phyloP scores from a whole-genome alignment of 2,888 invertebrate genomes.

The Aporophyla lueneburgensis region DNA sequence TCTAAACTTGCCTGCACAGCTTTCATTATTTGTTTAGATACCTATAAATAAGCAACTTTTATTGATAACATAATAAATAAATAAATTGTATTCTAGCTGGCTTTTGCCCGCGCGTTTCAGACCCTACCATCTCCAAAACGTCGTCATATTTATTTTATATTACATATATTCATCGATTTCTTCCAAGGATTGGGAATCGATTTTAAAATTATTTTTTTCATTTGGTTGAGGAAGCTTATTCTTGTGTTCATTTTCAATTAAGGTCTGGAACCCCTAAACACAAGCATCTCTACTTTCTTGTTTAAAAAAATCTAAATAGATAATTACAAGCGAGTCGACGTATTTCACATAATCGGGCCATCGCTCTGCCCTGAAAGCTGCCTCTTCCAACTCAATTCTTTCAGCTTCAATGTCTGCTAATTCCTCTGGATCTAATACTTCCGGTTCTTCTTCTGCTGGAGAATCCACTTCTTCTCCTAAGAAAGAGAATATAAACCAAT shows the following conservation, averaged over 20 bases:
- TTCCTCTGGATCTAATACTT: conserved; percentile 82
- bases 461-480: conserved; percentile 85
- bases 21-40: conserved; percentile 85
- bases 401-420: conserved; percentile 87
- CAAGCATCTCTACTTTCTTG: not conserved
- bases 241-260: too few relatives aligned
- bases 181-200: too few relatives aligned
- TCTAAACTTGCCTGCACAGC: conserved; percentile 88
- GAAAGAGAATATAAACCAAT: conserved; percentile 2
- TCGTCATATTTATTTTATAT: too few relatives aligned
- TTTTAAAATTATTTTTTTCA: too few relatives aligned
- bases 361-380: conserved; percentile 81
- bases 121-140: too few relatives aligned
- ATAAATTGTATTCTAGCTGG: conserved; percentile 4
- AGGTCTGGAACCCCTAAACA: too few relatives aligned
- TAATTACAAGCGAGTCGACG: conserved; percentile 83
- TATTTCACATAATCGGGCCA: conserved; percentile 90
- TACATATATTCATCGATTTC: too few relatives aligned
- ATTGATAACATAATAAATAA: too few relatives aligned
- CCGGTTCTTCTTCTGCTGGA: conserved; percentile 84
- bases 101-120: not conserved
- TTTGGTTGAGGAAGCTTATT: too few relatives aligned
- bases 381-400: conserved; percentile 81
- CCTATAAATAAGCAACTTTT: conserved; percentile 71
- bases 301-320: not conserved